A percentile compares a stretch with the other conserved stretches of the same genome.
Evolutionary conservation across 1,140 invertebrate genomes (phyloP).

Genomic region (Drosophila azteca): DNA sequence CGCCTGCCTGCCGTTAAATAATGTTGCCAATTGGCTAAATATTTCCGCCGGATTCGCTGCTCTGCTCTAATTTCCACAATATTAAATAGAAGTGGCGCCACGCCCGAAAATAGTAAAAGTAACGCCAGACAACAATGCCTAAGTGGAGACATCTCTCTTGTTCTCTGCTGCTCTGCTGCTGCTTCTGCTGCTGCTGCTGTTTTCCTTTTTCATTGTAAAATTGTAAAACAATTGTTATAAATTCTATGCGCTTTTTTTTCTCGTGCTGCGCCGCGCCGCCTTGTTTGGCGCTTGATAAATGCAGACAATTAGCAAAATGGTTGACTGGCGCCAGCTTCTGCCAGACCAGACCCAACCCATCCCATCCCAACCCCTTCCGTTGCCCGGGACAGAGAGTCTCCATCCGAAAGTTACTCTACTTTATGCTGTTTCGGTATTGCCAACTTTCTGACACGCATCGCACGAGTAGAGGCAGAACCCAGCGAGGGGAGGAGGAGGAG

Average conservation of each 20-base stretch:
- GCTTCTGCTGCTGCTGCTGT: no score
- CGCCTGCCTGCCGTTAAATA: conserved; percentile 51
- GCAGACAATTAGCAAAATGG: conserved; percentile 79
- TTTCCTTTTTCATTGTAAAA: conserved; percentile 47
- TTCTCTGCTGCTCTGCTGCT: neutral
- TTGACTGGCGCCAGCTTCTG: conserved; percentile 67
- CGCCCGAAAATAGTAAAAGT: conserved; percentile 61
- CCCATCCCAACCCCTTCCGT: neutral
- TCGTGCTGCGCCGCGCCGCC: conserved; percentile 3
- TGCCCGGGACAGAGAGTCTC: conserved; percentile 33
- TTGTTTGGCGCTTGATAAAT: conserved; percentile 71
- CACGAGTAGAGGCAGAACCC: no score
- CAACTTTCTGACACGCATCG: neutral
- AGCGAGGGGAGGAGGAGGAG: no score
- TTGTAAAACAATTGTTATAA: conserved; percentile 79
- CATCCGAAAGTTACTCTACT: conserved; percentile 4
- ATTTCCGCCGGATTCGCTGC: conserved; percentile 60
- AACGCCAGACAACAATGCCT: conserved; percentile 45
- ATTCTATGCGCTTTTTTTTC: conserved; percentile 58
- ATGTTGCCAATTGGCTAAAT: conserved; percentile 75
- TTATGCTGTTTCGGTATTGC: no score
- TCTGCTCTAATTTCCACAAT: conserved; percentile 53
- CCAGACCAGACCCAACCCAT: conserved; percentile 6
- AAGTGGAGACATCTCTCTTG: conserved; percentile 26
- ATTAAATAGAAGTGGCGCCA: conserved; percentile 65